Conservation (phyloP, 2,888 invertebrate genomes). For the Myopa tessellatipennis region DNA sequence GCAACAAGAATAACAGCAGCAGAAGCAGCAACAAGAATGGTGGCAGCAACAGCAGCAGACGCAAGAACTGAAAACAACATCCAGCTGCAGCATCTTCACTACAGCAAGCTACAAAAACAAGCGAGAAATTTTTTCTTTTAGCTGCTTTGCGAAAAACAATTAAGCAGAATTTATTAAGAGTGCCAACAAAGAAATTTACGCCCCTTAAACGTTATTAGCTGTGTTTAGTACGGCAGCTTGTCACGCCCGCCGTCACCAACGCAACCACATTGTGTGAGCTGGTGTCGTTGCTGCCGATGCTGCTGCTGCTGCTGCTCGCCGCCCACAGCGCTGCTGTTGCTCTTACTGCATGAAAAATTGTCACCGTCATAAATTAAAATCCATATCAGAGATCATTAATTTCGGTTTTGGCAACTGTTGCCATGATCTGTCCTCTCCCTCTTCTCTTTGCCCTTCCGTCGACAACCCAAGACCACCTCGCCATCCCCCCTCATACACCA, state of each 20-base stretch:
- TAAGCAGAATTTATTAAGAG: slow-evolving; percentile 58
- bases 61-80: too few relatives aligned
- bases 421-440: neutral
- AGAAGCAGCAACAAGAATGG: neutral
- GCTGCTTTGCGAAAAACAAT: slow-evolving; percentile 7
- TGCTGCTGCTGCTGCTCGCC: neutral
- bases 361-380: slow-evolving; percentile 66
- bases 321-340: slow-evolving; percentile 51
- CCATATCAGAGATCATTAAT: slow-evolving; percentile 63
- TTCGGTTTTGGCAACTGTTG: slow-evolving; percentile 44
- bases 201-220: slow-evolving; percentile 65
- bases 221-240: slow-evolving; percentile 54
- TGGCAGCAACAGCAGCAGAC: neutral
- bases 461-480: too few relatives aligned
- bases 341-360: slow-evolving; percentile 61
- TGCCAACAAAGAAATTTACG: slow-evolving; percentile 66
- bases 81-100: too few relatives aligned
- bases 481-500: neutral
- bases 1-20: neutral
- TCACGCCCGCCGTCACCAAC: neutral
- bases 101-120: neutral
- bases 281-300: too few relatives aligned
- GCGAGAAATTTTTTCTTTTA: neutral
- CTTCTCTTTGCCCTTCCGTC: neutral
- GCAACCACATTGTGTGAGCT: neutral